Percentiles rank a stretch among this genome's conserved stretches.
phyloP scores from a whole-genome alignment of 2,888 invertebrate genomes.

The Dryomyza anilis region DNA sequence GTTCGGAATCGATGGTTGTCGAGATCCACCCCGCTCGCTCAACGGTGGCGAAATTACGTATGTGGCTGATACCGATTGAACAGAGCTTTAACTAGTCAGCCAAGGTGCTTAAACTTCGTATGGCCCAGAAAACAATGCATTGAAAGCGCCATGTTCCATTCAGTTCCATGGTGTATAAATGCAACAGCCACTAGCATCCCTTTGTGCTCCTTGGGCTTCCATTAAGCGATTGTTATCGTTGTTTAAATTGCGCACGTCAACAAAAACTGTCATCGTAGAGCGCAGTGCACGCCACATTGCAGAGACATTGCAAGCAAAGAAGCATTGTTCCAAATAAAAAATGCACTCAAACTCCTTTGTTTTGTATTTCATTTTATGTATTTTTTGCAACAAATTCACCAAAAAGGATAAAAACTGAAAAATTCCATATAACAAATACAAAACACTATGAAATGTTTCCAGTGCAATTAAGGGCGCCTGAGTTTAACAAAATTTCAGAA shows the following conservation, averaged over 20 bases:
- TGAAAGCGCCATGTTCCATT: no score
- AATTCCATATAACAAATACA: neutral
- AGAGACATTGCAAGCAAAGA: no score
- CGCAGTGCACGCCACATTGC: no score
- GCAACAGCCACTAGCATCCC: no score
- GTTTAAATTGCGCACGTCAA: conserved; percentile 48
- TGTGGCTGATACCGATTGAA: no score
- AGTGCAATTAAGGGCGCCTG: conserved; percentile 29
- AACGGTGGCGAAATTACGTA: no score
- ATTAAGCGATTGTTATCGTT: conserved; percentile 44
- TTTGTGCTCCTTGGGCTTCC: conserved; percentile 40
- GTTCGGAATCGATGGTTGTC: no score
- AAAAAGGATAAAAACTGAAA: neutral
- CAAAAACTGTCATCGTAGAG: conserved; percentile 45
- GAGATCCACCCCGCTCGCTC: no score
- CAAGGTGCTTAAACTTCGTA: no score
- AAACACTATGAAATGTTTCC: neutral
- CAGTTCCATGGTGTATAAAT: no score
- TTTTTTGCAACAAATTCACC: neutral
- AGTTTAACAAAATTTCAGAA: neutral
- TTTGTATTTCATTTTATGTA: neutral
- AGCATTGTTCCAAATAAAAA: neutral
- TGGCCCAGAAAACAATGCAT: no score
- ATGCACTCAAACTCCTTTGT: conserved; percentile 2
- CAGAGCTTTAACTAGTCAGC: no score